Percentiles rank a stretch among this genome's conserved stretches.
phyloP scores from a whole-genome alignment of 2,888 invertebrate species.

The Sipha maydis region DNA sequence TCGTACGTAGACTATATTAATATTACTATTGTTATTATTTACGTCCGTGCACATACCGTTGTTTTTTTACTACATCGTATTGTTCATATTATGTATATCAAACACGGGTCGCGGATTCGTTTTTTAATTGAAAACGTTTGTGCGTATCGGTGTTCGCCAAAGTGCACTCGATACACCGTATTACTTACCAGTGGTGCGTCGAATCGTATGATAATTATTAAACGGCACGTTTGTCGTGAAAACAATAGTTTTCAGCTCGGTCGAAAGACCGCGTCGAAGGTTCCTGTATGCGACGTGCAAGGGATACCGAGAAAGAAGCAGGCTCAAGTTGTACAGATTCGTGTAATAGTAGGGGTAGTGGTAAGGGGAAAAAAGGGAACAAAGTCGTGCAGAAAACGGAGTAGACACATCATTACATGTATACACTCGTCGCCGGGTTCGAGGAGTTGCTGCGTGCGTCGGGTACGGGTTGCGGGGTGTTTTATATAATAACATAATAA shows the following conservation, averaged over 20 bases:
- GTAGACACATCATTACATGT: background rate
- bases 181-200: background rate
- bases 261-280: background rate
- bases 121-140: background rate
- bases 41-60: background rate
- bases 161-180: background rate
- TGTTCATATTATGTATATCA: too few relatives aligned
- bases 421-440: background rate
- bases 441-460: background rate
- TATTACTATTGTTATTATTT: constrained; percentile 1
- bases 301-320: background rate
- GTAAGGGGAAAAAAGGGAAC: background rate
- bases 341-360: too few relatives aligned
- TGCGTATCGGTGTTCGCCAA: background rate
- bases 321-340: background rate
- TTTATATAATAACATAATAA: constrained; percentile 7
- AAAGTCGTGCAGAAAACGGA: constrained; percentile 55
- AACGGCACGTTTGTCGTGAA: background rate
- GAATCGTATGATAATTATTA: background rate
- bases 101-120: background rate
- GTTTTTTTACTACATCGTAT: background rate
- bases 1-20: too few relatives aligned
- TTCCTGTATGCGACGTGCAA: background rate
- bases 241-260: background rate
- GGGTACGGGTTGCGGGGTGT: background rate